Percentiles rank a stretch among this genome's conserved stretches.
These are phyloP conservation scores for Vireo altiloquus DNA, from an alignment of 2,113 vertebrate genomes.

Conservation along the genomic window DNA sequence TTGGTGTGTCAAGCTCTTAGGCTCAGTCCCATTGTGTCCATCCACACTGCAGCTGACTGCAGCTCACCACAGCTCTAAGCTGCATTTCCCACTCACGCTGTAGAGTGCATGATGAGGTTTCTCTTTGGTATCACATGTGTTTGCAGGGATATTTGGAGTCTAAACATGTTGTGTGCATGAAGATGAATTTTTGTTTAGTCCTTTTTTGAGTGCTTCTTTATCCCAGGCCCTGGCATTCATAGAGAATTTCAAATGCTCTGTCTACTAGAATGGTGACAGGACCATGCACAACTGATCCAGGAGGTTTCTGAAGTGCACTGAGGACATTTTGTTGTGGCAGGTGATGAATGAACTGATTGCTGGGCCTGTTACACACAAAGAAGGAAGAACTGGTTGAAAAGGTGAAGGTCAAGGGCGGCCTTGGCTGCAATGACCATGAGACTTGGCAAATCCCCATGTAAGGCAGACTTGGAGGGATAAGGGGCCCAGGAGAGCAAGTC, in stretches of 20 bases:
- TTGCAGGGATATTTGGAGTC: neutral
- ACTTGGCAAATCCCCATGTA: neutral
- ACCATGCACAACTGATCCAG: neutral
- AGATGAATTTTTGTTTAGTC: neutral
- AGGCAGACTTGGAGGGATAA: neutral
- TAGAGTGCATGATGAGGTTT: neutral
- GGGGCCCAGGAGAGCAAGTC: neutral
- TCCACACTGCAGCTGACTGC: neutral
- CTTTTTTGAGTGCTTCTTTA: neutral
- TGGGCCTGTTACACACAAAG: neutral
- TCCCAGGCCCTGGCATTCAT: neutral
- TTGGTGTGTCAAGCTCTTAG: neutral
- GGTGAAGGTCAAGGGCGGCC: neutral
- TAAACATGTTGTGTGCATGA: neutral
- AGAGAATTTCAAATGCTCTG: neutral
- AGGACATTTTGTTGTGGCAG: neutral
- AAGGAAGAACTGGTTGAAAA: neutral
- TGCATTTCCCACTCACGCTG: neutral
- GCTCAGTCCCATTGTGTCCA: fast-evolving
- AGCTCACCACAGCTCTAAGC: neutral
- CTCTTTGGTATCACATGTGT: neutral
- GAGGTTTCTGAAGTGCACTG: neutral
- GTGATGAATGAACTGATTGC: neutral
- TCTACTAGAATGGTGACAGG: neutral
- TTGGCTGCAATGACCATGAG: neutral